Conservation (phyloP, 2,113 vertebrate genomes). For the Scatophagus argus region DNA sequence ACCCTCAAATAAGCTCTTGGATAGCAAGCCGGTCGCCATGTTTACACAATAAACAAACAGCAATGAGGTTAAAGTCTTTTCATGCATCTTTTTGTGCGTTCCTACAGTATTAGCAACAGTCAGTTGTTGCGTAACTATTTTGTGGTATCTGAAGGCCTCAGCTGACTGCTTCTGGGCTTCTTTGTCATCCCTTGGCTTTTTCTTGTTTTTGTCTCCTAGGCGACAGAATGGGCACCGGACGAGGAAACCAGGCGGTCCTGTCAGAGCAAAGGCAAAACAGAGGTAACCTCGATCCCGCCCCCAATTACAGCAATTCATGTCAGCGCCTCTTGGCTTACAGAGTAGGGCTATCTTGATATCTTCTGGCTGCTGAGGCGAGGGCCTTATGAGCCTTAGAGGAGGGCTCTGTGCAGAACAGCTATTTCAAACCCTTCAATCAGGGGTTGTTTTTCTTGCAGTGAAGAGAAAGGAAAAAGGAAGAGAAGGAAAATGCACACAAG, state of each 20-base stretch:
- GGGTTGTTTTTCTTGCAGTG: constrained; percentile 48
- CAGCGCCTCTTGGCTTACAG: constrained; percentile 42
- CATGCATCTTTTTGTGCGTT: constrained; percentile 54
- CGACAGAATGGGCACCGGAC: constrained; percentile 95
- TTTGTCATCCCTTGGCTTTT: constrained; percentile 69
- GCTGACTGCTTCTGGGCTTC: constrained; percentile 53
- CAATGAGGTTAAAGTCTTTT: constrained; percentile 73
- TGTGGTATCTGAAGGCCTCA: constrained; percentile 40
- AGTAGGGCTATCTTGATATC: constrained; percentile 61
- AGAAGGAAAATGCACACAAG: constrained; percentile 11
- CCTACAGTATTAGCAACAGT: constrained; percentile 67
- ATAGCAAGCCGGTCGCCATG: constrained; percentile 78
- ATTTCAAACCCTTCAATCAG: constrained; percentile 66
- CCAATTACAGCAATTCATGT: constrained; percentile 69
- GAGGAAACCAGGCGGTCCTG: constrained; percentile 97
- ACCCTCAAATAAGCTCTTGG: constrained; percentile 60
- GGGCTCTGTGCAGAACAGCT: constrained; percentile 8
- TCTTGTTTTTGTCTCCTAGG: constrained; percentile 89
- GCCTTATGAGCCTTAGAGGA: constrained; percentile 45
- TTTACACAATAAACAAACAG: constrained; percentile 85
- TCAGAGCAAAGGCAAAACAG: constrained; percentile 99
- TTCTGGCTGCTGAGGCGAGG: constrained; percentile 27
- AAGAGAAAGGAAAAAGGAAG: constrained; percentile 10
- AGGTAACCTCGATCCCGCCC: constrained; percentile 87
- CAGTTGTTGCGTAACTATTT: constrained; percentile 66